A percentile compares a stretch with the other conserved stretches of the same genome.
Conservation (phyloP, 2,797 vertebrate species). For the Argyrosomus regius region DNA sequence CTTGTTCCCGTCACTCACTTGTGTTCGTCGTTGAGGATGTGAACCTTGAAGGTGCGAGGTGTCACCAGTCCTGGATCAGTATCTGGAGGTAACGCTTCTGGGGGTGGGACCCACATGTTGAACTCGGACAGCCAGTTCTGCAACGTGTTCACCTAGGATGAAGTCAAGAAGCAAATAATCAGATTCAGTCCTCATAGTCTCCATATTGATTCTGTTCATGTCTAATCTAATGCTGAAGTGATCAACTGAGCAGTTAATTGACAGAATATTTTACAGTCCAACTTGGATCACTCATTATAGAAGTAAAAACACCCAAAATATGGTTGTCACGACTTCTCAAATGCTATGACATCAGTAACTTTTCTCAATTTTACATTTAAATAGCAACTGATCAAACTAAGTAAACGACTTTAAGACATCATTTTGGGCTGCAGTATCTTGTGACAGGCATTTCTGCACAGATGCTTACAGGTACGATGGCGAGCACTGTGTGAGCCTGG, state of each 20-base stretch:
- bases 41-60: slow-evolving; percentile 93
- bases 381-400: not conserved
- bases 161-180: not conserved
- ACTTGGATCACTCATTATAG: not conserved
- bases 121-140: slow-evolving; percentile 99
- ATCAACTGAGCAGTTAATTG: not conserved
- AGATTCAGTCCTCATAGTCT: not conserved
- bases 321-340: not conserved
- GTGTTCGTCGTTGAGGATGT: slow-evolving; percentile 98
- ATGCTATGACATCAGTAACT: not conserved
- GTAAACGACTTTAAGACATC: not conserved
- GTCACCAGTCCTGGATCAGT: slow-evolving; percentile 85
- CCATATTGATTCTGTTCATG: not conserved
- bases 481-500: slow-evolving; percentile 94
- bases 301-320: not conserved
- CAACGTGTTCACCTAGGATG: slow-evolving; percentile 93
- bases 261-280: not conserved
- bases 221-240: not conserved
- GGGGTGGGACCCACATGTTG: slow-evolving; percentile 94
- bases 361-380: not conserved
- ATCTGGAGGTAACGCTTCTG: slow-evolving; percentile 89
- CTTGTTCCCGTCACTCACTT: slow-evolving; percentile 84
- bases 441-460: too few species aligned
- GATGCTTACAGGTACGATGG: slow-evolving; percentile 95
- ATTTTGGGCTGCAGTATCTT: not conserved